A percentile compares a stretch with the other conserved stretches of the same genome.
Conservation (phyloP, 2,797 vertebrate species). For the Characodon lateralis region DNA sequence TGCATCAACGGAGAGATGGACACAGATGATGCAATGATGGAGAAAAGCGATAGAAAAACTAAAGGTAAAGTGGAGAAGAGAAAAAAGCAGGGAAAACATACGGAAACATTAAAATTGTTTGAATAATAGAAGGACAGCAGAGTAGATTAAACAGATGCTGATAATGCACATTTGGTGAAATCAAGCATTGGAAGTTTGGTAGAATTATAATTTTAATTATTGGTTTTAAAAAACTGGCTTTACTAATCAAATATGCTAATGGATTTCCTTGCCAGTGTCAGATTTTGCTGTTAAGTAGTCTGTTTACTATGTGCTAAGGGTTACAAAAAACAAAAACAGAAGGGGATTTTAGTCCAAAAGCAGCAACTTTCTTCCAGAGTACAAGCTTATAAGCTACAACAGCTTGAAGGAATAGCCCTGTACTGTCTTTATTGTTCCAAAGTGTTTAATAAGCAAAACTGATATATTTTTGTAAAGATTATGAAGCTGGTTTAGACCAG, state of each 20-base stretch:
- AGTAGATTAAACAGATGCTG: constrained; percentile 16
- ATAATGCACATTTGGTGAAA: constrained; percentile 23
- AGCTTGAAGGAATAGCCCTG: background rate
- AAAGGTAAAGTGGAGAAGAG: constrained; percentile 18
- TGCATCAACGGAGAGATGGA: constrained; percentile 50
- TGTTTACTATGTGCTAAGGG: background rate
- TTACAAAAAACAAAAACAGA: background rate
- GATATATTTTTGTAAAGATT: background rate
- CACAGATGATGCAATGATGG: constrained; percentile 45
- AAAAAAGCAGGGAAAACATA: constrained; percentile 16
- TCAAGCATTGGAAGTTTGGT: background rate
- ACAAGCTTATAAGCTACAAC: background rate
- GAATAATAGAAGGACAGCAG: constrained; percentile 9
- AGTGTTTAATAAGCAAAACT: background rate
- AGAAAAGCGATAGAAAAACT: constrained; percentile 23
- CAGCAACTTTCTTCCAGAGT: background rate
- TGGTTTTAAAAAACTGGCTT: background rate
- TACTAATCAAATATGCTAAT: background rate
- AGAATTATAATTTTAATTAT: background rate
- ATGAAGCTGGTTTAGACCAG: background rate
- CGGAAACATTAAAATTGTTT: constrained; percentile 15
- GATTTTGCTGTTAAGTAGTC: background rate
- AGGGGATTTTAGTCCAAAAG: background rate
- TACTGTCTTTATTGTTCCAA: background rate
- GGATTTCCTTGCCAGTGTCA: background rate